Conservation (phyloP, 2,888 invertebrate species). For the Dascillus cervinus region DNA sequence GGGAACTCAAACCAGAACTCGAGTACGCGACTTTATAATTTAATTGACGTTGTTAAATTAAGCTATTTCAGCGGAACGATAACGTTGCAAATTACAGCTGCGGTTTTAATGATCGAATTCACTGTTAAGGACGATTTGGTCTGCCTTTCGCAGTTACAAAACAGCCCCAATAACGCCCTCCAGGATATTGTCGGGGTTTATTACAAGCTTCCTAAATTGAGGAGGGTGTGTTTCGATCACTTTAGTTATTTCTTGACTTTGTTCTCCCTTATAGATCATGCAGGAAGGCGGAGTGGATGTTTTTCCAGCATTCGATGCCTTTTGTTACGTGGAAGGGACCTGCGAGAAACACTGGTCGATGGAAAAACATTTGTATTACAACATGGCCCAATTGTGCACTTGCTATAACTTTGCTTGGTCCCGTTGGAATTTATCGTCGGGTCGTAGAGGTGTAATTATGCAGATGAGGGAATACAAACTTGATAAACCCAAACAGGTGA, state of each 20-base stretch:
- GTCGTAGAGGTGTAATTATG: slow-evolving; percentile 54
- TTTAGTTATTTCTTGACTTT: slow-evolving; percentile 3
- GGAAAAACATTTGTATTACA: slow-evolving; percentile 69
- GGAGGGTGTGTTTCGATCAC: slow-evolving; percentile 45
- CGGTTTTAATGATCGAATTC: slow-evolving; percentile 50
- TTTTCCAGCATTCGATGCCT: slow-evolving; percentile 73
- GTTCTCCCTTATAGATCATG: slow-evolving; percentile 29
- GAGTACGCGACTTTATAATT: slow-evolving; percentile 5
- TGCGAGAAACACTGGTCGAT: slow-evolving; percentile 64
- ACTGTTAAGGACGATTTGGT: slow-evolving; percentile 44
- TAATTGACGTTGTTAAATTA: not conserved
- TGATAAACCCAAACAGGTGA: slow-evolving; percentile 42
- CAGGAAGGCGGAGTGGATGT: slow-evolving; percentile 66
- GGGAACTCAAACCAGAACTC: slow-evolving; percentile 39
- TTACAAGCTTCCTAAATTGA: slow-evolving; percentile 52
- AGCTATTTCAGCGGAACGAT: slow-evolving; percentile 44
- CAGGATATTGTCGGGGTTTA: slow-evolving; percentile 53
- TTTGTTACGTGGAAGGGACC: slow-evolving; percentile 54
- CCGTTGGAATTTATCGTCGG: slow-evolving; percentile 58
- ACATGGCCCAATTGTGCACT: slow-evolving; percentile 66
- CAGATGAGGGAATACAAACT: slow-evolving; percentile 55
- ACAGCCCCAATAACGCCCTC: slow-evolving; percentile 55
- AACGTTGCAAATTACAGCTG: slow-evolving; percentile 48
- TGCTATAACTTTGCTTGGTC: slow-evolving; percentile 73
- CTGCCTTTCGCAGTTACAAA: slow-evolving; percentile 45